These are phyloP conservation scores for Creontiades dilutus DNA, from an alignment of 2,888 invertebrate genomes.

Conservation along the genomic window DNA sequence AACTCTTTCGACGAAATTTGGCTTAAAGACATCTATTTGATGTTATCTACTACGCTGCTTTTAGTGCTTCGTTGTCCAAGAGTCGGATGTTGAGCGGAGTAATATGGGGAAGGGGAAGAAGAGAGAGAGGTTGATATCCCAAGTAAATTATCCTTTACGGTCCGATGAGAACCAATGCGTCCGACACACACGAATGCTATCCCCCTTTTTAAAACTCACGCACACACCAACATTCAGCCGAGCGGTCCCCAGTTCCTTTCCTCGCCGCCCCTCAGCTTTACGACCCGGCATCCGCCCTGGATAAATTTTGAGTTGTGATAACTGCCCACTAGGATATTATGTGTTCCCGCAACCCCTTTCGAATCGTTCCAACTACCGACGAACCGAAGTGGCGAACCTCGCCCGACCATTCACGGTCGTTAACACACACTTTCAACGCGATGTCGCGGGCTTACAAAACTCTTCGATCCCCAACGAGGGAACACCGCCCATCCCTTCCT, in stretches of 20 bases:
- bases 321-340: constrained; percentile 22
- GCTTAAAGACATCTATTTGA: too few relatives aligned
- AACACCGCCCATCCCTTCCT: neutral
- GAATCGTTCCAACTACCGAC: neutral
- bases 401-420: constrained; percentile 11
- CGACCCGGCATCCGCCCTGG: neutral
- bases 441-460: neutral
- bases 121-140: too few relatives aligned
- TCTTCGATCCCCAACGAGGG: neutral
- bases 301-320: constrained; percentile 34
- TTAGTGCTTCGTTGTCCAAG: too few relatives aligned
- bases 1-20: too few relatives aligned
- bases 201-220: neutral
- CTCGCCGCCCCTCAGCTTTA: neutral
- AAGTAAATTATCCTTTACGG: neutral
- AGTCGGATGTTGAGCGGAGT: too few relatives aligned
- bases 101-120: neutral
- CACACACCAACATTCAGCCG: neutral
- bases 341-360: neutral
- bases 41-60: too few relatives aligned
- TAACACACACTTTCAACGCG: neutral
- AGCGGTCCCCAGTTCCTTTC: neutral
- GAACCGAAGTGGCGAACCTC: neutral
- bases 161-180: neutral
- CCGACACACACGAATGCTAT: neutral